phyloP scores from a whole-genome alignment of 2,888 invertebrate genomes.

The Napeogenes inachia region DNA sequence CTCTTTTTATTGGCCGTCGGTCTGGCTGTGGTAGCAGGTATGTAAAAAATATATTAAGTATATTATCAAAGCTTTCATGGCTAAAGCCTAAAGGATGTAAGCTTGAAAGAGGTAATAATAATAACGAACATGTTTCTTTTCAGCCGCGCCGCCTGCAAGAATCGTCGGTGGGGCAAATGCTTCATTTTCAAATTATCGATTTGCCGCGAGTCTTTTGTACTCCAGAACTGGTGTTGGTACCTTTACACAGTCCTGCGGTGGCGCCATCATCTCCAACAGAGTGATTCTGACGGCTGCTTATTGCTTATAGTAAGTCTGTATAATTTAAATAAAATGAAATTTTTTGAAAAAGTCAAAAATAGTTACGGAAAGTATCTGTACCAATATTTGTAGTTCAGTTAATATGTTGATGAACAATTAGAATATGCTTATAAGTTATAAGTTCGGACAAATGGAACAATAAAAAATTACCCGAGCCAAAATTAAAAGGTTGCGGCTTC shows the following conservation, averaged over 20 bases:
- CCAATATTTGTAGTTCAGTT: too few species aligned
- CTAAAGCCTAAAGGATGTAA: too few species aligned
- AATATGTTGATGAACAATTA: too few species aligned
- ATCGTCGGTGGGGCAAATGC: conserved; percentile 51
- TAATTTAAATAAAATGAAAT: background rate
- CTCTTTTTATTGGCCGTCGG: background rate
- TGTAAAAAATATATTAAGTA: background rate
- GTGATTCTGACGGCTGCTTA: conserved; percentile 60
- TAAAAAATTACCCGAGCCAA: too few species aligned
- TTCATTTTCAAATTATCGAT: conserved; percentile 47
- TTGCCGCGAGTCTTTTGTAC: conserved; percentile 42
- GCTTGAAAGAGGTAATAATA: too few species aligned
- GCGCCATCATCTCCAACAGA: conserved; percentile 45
- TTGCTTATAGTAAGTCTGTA: conserved; percentile 44
- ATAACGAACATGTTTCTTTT: background rate
- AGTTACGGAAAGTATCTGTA: conserved; percentile 29
- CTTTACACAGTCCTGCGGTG: conserved; percentile 53
- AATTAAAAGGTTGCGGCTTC: too few species aligned
- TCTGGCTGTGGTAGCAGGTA: conserved; percentile 1
- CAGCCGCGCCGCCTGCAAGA: conserved; percentile 25
- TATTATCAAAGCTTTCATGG: too few species aligned
- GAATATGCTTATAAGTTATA: too few species aligned
- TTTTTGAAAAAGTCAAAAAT: background rate
- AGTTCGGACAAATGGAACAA: too few species aligned
- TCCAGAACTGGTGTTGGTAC: conserved; percentile 43